These are phyloP conservation scores for Eulemur coronatus DNA, from an alignment of 2,797 vertebrate species.

Conservation along the genomic window DNA sequence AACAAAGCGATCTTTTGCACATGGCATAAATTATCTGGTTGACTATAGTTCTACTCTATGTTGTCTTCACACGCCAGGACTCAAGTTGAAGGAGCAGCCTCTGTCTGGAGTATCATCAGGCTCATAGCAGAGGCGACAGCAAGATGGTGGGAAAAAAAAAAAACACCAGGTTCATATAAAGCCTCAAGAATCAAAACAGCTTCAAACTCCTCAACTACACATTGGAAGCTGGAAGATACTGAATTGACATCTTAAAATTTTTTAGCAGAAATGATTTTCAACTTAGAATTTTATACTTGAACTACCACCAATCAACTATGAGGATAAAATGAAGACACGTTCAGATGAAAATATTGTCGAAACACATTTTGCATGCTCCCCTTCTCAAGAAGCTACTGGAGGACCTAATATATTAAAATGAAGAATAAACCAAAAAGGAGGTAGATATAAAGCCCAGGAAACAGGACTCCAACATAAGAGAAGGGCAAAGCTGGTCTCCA, in stretches of 20 bases:
- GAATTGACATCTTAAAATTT: neutral
- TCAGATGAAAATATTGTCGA: neutral
- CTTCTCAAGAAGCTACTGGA: neutral
- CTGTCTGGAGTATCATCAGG: neutral
- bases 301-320: neutral
- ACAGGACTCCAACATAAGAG: neutral
- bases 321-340: neutral
- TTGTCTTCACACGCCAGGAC: neutral
- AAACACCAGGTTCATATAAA: neutral
- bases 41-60: neutral
- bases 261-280: slow-evolving; percentile 18
- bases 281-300: slow-evolving; percentile 24
- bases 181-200: neutral
- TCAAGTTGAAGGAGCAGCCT: neutral
- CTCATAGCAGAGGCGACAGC: neutral
- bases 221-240: neutral
- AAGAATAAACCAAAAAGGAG: neutral
- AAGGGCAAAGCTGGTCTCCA: neutral
- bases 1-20: neutral
- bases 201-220: neutral
- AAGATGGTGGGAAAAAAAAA: neutral
- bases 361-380: neutral
- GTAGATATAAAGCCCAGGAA: neutral
- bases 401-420: neutral
- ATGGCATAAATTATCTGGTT: neutral